phyloP scores from a whole-genome alignment of 2,888 invertebrate species.

The Elgonia sp. region DNA sequence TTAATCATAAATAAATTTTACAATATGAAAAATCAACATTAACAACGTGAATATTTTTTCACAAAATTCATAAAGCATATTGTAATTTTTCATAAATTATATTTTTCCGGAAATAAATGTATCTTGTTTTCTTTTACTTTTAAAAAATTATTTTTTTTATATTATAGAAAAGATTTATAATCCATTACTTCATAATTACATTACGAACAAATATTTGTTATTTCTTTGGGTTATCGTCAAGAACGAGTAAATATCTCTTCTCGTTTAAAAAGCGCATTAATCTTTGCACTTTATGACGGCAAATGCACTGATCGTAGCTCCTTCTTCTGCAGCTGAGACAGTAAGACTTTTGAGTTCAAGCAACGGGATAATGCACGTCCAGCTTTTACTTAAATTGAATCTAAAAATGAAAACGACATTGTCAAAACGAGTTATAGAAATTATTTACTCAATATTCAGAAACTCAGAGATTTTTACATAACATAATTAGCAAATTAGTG shows the following conservation, averaged over 20 bases:
- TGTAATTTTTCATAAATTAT: too few relatives aligned
- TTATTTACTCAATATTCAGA: conserved; percentile 6
- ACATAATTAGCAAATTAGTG: not conserved
- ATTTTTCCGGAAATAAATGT: too few relatives aligned
- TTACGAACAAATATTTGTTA: not conserved
- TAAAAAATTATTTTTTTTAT: too few relatives aligned
- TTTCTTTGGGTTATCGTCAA: not conserved
- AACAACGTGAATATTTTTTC: too few relatives aligned
- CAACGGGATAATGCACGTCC: conserved; percentile 29
- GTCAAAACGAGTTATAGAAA: not conserved
- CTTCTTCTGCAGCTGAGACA: conserved; percentile 6
- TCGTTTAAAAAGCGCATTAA: conserved; percentile 18
- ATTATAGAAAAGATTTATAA: too few relatives aligned
- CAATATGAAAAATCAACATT: too few relatives aligned
- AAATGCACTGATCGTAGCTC: conserved; percentile 26
- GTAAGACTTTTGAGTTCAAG: conserved; percentile 17
- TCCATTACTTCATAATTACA: too few relatives aligned
- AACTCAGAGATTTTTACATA: not conserved
- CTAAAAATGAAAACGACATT: not conserved
- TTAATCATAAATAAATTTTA: too few relatives aligned
- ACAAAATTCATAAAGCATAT: too few relatives aligned
- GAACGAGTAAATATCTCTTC: conserved; percentile 20
- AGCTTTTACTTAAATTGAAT: conserved; percentile 49
- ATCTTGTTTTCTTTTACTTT: too few relatives aligned
- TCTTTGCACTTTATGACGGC: conserved; percentile 12